Base-by-base conservation (phyloP, 1,140 invertebrate species). In the Drosophila sp. region DNA sequence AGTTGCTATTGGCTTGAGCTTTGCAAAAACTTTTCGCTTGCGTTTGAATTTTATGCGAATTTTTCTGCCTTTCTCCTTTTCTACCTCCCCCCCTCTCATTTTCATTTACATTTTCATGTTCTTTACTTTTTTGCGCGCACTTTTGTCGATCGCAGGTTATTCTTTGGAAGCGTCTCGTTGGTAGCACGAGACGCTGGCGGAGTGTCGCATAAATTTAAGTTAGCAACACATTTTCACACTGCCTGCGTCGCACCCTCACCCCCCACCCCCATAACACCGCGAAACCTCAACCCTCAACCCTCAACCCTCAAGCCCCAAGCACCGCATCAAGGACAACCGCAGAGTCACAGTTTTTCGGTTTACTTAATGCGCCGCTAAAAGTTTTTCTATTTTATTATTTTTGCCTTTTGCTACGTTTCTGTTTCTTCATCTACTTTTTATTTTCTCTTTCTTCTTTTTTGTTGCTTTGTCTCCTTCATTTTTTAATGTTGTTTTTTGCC, bases 311-410 rank as follows among this genome's bases (percentile, higher is more conserved):
- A 2, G 1, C 8, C 18, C 7, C 40, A 5, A 2, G 1, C 51
- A n/a, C n/a, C 29, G 67, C 65, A 54, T 87, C 83, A 87, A 87
- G 83, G 83, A 87, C 83, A 89, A 76, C 83, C 83, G 58, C 83
- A 87, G 76, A 87, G 82, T 83, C 83, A 78, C 76, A 87, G 79
- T 79, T 79, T 70, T 81, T 89, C 63, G 83, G 83, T 89, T 87
- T 89, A 83, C 79, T 89, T 89, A 89, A 87, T 87, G 83, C 76
- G 72, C 83, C 79, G 72, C 83, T 87, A 89, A 87, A 87, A 87
- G 83, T 87, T 87, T 87, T 81, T 67, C 83, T 87, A 87, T 87
- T 89, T 89, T 87, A 87, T 87, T 87, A 87, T 87, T 87, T 86
- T 61, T 86, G 78, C 53, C 41, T 71, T 67, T 82, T 61, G 76